Evolutionary conservation across 2,888 invertebrate genomes (phyloP).

Genomic region (Drosophila colorata): DNA sequence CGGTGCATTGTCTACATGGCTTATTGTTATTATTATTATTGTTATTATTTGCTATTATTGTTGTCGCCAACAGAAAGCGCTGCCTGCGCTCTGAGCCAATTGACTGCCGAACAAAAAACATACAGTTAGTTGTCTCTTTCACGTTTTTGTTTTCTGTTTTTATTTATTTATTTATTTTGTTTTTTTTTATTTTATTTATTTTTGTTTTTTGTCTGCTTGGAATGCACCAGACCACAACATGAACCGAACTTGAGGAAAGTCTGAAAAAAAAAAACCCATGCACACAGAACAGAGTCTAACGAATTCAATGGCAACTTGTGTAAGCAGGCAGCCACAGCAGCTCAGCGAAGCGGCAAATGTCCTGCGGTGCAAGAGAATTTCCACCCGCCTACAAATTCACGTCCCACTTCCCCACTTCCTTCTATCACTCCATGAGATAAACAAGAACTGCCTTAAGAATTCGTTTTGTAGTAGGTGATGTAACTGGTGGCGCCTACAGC

Average conservation of each 20-base stretch:
- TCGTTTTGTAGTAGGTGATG: conserved; percentile 25
- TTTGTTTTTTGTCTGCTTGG: neutral
- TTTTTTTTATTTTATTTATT: neutral
- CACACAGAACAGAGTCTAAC: no score
- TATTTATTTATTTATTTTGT: no score
- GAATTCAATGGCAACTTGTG: conserved; percentile 60
- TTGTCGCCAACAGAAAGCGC: conserved; percentile 16
- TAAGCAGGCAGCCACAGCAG: conserved; percentile 27
- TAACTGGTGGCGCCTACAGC: conserved; percentile 13
- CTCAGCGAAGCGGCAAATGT: conserved; percentile 61
- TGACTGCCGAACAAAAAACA: conserved; percentile 4
- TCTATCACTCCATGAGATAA: no score
- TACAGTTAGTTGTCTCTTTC: no score
- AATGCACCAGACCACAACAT: conserved; percentile 34
- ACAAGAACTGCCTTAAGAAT: conserved; percentile 9
- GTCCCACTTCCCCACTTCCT: no score
- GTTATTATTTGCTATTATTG: neutral
- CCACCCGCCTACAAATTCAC: conserved; percentile 1
- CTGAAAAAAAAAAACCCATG: no score
- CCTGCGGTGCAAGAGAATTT: conserved; percentile 48
- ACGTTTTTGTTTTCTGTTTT: no score
- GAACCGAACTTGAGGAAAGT: conserved; percentile 20
- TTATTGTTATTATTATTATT: conserved; percentile 19
- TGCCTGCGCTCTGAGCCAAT: conserved; percentile 5
- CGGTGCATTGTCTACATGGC: conserved; percentile 9